A percentile compares a stretch with the other conserved stretches of the same genome.
phyloP scores from a whole-genome alignment of 2,113 vertebrate species.

The Myiozetetes cayanensis region DNA sequence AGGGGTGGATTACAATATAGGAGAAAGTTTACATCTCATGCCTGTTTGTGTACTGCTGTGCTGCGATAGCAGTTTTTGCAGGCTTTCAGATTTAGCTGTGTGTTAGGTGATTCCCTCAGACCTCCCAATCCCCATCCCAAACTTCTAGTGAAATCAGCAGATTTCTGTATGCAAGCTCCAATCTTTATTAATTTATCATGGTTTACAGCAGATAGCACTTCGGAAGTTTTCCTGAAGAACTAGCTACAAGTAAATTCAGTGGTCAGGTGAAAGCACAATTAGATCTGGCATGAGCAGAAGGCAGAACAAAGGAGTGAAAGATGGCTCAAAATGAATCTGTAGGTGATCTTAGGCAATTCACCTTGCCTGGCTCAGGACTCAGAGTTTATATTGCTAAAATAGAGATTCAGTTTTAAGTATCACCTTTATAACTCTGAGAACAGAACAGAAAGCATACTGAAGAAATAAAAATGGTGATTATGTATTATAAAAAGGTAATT shows the following conservation, averaged over 20 bases:
- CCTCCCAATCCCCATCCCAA: neutral
- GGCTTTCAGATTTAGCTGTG: neutral
- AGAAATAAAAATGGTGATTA: neutral
- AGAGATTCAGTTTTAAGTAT: neutral
- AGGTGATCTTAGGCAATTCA: neutral
- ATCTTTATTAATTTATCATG: neutral
- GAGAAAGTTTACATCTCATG: constrained; percentile 41
- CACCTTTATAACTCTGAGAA: neutral
- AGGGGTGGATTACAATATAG: constrained; percentile 4
- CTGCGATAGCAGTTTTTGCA: neutral
- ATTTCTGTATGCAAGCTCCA: neutral
- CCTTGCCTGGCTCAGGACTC: neutral
- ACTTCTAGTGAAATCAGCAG: neutral
- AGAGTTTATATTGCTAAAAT: neutral
- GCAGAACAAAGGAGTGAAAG: neutral
- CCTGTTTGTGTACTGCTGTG: neutral
- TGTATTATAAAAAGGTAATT: neutral
- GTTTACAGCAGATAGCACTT: neutral
- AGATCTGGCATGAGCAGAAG: neutral
- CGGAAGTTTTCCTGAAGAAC: neutral
- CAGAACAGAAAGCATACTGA: neutral
- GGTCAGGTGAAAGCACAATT: neutral
- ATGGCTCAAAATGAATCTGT: neutral
- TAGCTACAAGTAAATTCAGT: neutral
- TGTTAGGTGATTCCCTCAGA: neutral